These are phyloP conservation scores for Archips crataeganus DNA, from an alignment of 2,888 invertebrate genomes.

Conservation along the genomic window DNA sequence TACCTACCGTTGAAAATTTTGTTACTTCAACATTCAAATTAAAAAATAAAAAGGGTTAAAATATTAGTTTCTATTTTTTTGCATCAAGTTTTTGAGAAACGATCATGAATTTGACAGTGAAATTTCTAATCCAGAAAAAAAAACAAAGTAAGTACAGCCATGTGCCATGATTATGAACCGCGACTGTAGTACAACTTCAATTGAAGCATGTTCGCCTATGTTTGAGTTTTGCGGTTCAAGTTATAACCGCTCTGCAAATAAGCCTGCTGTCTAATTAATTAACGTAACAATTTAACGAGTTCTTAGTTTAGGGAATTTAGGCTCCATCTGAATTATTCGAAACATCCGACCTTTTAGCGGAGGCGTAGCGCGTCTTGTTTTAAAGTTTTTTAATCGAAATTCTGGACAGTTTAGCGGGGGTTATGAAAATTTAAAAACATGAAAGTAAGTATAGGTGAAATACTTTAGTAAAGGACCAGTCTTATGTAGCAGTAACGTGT, in stretches of 20 bases:
- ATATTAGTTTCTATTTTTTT: too few species aligned
- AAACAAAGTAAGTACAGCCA: too few species aligned
- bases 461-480: too few species aligned
- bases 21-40: too few species aligned
- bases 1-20: too few species aligned
- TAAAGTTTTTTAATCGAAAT: slow-evolving; percentile 10
- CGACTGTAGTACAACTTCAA: not conserved
- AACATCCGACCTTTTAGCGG: slow-evolving; percentile 2
- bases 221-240: not conserved
- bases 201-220: not conserved
- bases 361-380: not conserved
- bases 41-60: too few species aligned
- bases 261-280: slow-evolving; percentile 1
- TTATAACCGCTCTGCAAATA: not conserved
- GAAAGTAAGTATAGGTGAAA: too few species aligned
- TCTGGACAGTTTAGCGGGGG: not conserved
- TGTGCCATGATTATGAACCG: too few species aligned
- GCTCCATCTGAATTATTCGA: slow-evolving; percentile 6
- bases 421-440: not conserved
- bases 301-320: not conserved
- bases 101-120: too few species aligned
- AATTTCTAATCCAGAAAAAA: too few species aligned
- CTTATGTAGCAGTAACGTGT: too few species aligned
- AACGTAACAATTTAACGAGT: not conserved
- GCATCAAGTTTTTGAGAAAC: too few species aligned